Conservation (phyloP, 2,113 vertebrate genomes). For the Scartelaos histophorus region DNA sequence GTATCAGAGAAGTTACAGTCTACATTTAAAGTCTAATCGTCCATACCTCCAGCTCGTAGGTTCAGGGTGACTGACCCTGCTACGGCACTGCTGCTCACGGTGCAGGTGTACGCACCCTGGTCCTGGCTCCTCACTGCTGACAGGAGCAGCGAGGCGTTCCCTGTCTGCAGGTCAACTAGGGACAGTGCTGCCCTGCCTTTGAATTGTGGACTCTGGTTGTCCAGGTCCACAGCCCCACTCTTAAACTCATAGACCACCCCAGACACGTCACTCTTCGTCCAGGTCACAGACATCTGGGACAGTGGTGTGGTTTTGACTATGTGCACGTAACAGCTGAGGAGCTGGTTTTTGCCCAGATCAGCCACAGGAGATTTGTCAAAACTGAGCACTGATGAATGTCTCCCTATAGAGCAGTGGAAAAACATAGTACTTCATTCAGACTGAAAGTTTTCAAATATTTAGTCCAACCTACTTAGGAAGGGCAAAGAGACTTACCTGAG, state of each 20-base stretch:
- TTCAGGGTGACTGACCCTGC: constrained; percentile 36
- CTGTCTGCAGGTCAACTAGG: not conserved
- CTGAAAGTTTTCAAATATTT: not conserved
- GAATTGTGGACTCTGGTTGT: constrained; percentile 37
- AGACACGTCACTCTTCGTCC: constrained; percentile 25
- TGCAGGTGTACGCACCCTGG: constrained; percentile 58
- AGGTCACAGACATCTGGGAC: constrained; percentile 33
- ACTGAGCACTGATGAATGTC: not conserved
- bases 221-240: constrained; percentile 3
- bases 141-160: constrained; percentile 65
- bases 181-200: constrained; percentile 47
- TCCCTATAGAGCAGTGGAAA: not conserved
- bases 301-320: not conserved
- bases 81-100: constrained; percentile 19
- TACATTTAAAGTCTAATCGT: not conserved
- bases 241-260: constrained; percentile 42
- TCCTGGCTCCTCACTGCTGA: constrained; percentile 21
- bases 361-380: constrained; percentile 32
- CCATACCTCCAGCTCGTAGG: constrained; percentile 59
- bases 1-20: too few relatives aligned
- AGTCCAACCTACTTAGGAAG: too few relatives aligned
- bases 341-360: constrained; percentile 41
- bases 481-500: too few relatives aligned
- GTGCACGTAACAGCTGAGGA: constrained; percentile 59
- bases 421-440: not conserved